These are phyloP conservation scores for Pseudococcus viburni DNA, from an alignment of 2,888 invertebrate genomes.

Conservation along the genomic window DNA sequence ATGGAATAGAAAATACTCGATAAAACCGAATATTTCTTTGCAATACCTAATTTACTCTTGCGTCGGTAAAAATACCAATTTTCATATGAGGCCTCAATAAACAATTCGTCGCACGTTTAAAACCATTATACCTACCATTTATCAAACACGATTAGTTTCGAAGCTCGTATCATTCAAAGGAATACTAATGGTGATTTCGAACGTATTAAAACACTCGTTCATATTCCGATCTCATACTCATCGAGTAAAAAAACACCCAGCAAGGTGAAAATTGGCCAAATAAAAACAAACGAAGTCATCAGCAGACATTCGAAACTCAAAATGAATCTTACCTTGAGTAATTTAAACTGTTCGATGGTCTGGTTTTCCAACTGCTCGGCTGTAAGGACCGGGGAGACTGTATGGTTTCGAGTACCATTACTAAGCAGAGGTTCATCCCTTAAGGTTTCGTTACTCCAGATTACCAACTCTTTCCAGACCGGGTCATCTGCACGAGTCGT, in stretches of 20 bases:
- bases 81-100: background rate
- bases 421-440: slow-evolving; percentile 59
- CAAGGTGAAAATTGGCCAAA: slow-evolving; percentile 24
- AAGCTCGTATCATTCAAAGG: background rate
- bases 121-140: background rate
- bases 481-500: slow-evolving; percentile 62
- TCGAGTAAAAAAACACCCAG: slow-evolving; percentile 1
- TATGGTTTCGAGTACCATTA: slow-evolving; percentile 50
- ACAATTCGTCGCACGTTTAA: slow-evolving; percentile 1
- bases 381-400: slow-evolving; percentile 54
- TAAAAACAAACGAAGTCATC: background rate
- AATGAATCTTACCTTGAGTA: slow-evolving; percentile 69
- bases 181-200: slow-evolving; percentile 18
- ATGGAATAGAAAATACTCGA: background rate
- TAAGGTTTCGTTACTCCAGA: slow-evolving; percentile 66
- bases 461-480: slow-evolving; percentile 62
- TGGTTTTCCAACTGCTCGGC: slow-evolving; percentile 69
- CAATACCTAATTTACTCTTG: background rate
- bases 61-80: background rate
- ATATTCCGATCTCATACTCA: background rate
- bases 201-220: background rate
- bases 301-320: background rate
- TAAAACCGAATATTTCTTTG: background rate
- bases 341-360: slow-evolving; percentile 69
- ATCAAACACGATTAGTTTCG: background rate